These are phyloP conservation scores for Podargus strigoides DNA, from an alignment of 2,797 vertebrate species.

Conservation along the genomic window DNA sequence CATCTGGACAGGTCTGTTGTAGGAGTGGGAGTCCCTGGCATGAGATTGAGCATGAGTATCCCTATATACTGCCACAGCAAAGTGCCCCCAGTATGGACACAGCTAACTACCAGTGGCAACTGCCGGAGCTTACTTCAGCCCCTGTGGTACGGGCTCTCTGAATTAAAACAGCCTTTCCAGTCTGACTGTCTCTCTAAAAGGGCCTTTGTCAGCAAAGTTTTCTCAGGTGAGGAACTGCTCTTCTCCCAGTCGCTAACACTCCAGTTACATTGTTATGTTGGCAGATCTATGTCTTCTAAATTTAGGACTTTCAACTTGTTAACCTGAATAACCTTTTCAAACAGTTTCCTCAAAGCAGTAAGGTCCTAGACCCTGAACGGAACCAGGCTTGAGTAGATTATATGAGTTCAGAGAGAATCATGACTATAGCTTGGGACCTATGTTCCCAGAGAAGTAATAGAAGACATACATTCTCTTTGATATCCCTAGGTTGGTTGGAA, in stretches of 20 bases:
- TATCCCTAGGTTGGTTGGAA: not conserved
- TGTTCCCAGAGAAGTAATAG: not conserved
- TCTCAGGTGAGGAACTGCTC: not conserved
- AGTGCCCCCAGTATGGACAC: fast-evolving
- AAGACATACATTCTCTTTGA: not conserved
- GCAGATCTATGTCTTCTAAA: not conserved
- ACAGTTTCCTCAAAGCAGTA: not conserved
- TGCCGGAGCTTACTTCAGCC: not conserved
- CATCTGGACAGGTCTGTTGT: not conserved
- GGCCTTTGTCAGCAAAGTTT: not conserved
- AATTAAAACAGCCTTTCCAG: not conserved
- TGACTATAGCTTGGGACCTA: not conserved
- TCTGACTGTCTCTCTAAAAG: not conserved
- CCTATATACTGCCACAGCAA: fast-evolving
- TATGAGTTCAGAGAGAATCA: not conserved
- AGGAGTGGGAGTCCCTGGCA: not conserved
- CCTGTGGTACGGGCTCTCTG: not conserved
- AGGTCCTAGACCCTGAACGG: not conserved
- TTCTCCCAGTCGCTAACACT: not conserved
- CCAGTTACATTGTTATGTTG: fast-evolving
- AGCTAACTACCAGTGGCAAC: not conserved
- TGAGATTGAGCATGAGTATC: fast-evolving
- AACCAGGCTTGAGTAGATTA: not conserved
- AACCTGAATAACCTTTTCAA: not conserved
- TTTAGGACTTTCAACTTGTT: not conserved